Evolutionary conservation across 2,797 vertebrate genomes (phyloP).

Genomic region (Kryptolebias ocellatus): DNA sequence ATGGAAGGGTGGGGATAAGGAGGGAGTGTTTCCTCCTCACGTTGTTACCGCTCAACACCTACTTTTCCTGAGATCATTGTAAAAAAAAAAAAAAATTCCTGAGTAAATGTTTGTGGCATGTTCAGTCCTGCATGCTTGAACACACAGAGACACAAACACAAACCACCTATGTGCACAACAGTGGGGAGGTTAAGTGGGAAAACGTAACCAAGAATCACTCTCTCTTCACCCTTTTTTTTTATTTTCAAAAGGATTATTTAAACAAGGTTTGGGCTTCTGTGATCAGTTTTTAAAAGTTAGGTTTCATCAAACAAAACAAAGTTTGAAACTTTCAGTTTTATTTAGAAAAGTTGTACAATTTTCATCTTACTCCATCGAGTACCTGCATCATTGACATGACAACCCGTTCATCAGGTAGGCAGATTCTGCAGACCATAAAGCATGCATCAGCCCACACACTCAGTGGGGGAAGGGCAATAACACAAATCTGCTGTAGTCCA

Average conservation of each 20-base stretch:
- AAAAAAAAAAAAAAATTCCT: conserved; percentile 45
- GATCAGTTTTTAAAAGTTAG: not conserved
- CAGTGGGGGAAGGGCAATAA: not conserved
- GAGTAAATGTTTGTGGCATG: conserved; percentile 42
- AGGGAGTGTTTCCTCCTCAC: not conserved
- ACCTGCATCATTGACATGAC: not conserved
- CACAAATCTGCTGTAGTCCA: too few relatives aligned
- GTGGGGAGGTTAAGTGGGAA: not conserved
- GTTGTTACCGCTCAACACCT: not conserved
- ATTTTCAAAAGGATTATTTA: not conserved
- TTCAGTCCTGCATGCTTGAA: conserved; percentile 27
- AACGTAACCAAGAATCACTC: not conserved
- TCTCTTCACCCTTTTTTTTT: not conserved
- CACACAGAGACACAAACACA: conserved; percentile 17
- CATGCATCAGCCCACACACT: not conserved
- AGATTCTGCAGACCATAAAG: not conserved
- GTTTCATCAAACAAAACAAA: not conserved
- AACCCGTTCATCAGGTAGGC: not conserved
- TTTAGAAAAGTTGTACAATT: not conserved
- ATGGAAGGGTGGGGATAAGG: not conserved
- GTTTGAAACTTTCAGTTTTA: not conserved
- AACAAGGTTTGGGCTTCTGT: not conserved
- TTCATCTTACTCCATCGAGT: not conserved
- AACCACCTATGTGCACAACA: not conserved
- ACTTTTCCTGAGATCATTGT: not conserved